Base-by-base conservation (phyloP, 2,113 vertebrate species). In the Butorides virescens region DNA sequence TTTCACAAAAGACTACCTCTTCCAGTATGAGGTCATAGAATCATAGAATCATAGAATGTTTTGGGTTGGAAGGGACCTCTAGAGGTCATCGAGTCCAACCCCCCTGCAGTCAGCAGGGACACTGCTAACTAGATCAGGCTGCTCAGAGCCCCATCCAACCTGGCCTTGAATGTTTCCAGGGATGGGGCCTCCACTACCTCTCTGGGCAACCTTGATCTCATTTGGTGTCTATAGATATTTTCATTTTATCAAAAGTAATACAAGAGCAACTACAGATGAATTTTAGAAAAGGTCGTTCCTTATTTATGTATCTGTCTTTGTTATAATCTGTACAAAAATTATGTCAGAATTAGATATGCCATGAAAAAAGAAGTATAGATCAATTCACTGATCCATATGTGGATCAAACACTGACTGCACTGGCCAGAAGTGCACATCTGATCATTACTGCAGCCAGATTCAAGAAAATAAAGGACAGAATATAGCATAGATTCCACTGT, bases 401-500 rank as follows among this genome's bases (percentile, higher is more conserved):
- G 81, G 32, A 88, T 91, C 50, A 92, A 88, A 90, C 9, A 4
- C 50, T 61, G 68, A n/a, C 29, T 77, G 65, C 37, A 32, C 56
- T 77, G 87, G 50, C 62, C 79, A 81, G 42, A 77, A 90, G 32
- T 19, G 34, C 47, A 77, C 26, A 83, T 92, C 20, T 86, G 52
- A 93, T 71, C 65, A 63, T 47, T 65, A 46, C 59, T 88, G 75
- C 63, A 77, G 50, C 46, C 88, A 80, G 22, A 95, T 37, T 77
- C 65, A 74, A 73, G 68, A 87, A 86, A 93, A 80, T 37, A 84
- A 95, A 81, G 72, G 65, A 74, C 39, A 95, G 50, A 92, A 73
- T 21, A 68, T 62, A 68, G 68, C 76, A 56, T 15, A 81, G 52
- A 74, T 85, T 94, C 61, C 73, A 58, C 22, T 44, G 71, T 77